These are phyloP conservation scores for Ibycter americanus DNA, from an alignment of 2,797 vertebrate genomes.

Conservation along the genomic window DNA sequence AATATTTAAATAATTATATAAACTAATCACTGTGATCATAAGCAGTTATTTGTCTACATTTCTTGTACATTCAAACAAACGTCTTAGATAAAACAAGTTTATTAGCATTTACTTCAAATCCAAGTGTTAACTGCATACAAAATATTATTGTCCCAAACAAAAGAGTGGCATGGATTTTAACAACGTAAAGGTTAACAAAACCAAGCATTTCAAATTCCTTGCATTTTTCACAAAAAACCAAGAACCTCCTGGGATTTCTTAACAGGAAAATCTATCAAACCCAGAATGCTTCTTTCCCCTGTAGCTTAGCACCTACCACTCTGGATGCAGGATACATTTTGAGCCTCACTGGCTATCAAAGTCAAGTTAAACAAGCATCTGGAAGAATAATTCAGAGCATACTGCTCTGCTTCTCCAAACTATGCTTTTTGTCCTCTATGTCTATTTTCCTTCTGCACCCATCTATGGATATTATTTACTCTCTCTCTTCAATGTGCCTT, in stretches of 20 bases:
- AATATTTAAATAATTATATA: not conserved
- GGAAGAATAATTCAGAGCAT: not conserved
- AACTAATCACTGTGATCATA: not conserved
- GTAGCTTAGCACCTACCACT: not conserved
- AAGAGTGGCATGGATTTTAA: not conserved
- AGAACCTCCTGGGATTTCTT: not conserved
- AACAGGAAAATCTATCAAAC: not conserved
- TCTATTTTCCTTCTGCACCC: not conserved
- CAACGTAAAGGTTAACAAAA: not conserved
- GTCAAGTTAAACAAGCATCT: not conserved
- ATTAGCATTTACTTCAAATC: conserved; percentile 1
- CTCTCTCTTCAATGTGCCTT: not conserved
- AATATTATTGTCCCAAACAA: not conserved
- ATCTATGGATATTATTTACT: not conserved
- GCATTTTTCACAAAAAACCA: not conserved
- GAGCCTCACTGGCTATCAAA: not conserved
- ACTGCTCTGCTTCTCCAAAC: not conserved
- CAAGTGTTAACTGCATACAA: not conserved
- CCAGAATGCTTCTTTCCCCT: not conserved
- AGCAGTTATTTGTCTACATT: not conserved
- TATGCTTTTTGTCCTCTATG: not conserved
- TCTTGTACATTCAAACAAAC: not conserved
- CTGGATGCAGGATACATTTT: not conserved
- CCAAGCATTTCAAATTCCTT: not conserved
- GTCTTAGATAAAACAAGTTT: not conserved